These are phyloP conservation scores for Eretmochelys imbricata DNA, from an alignment of 2,113 vertebrate species.

Conservation along the genomic window DNA sequence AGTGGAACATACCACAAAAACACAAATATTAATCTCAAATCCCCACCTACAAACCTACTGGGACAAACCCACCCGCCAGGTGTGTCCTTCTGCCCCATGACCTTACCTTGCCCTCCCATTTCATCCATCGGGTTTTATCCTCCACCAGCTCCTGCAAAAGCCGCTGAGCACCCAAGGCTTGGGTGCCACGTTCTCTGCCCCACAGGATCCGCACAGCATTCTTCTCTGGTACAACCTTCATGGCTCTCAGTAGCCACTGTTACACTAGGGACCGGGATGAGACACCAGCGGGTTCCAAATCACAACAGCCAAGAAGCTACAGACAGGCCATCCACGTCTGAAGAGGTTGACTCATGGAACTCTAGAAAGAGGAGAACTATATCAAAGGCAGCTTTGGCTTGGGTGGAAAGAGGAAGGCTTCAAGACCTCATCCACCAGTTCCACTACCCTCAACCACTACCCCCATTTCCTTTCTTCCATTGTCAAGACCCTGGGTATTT, in stretches of 20 bases:
- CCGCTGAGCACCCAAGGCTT: constrained; percentile 89
- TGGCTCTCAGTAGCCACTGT: constrained; percentile 69
- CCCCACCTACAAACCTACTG: neutral
- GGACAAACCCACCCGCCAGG: neutral
- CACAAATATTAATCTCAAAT: constrained; percentile 15
- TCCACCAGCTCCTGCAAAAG: constrained; percentile 97
- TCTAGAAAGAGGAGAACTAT: constrained; percentile 63
- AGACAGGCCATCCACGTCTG: constrained; percentile 78
- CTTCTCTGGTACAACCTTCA: constrained; percentile 94
- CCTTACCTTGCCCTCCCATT: constrained; percentile 97
- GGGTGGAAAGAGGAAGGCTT: neutral
- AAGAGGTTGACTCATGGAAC: constrained; percentile 79
- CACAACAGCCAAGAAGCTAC: constrained; percentile 76
- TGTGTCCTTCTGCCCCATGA: neutral
- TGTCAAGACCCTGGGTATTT: neutral
- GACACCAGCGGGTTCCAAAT: constrained; percentile 70
- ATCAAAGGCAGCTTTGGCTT: constrained; percentile 34
- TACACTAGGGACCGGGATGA: constrained; percentile 58
- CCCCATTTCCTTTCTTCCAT: neutral
- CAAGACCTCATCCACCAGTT: neutral
- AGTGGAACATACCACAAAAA: constrained; percentile 17
- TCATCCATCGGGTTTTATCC: constrained; percentile 98
- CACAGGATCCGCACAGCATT: constrained; percentile 96
- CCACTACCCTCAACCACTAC: neutral
- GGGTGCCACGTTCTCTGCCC: constrained; percentile 92